Conservation (phyloP, 2,888 invertebrate species). For the Sepiola atlantica region DNA sequence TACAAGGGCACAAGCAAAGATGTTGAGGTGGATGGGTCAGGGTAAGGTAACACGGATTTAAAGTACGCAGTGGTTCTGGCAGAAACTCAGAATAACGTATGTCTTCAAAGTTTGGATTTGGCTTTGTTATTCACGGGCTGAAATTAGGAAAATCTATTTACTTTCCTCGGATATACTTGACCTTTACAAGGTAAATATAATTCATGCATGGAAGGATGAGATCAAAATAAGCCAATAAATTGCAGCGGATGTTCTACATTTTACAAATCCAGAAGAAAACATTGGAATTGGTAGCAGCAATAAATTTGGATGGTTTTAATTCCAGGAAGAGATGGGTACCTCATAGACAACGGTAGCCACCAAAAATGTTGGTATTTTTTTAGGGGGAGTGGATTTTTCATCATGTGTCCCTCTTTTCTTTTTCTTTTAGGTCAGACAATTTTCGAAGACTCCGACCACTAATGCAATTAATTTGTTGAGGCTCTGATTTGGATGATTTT, state of each 20-base stretch:
- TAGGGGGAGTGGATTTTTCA: too few species aligned
- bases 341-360: too few species aligned
- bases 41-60: background rate
- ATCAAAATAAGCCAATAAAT: background rate
- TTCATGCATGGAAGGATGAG: background rate
- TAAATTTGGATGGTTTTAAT: too few species aligned
- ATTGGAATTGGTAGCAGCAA: too few species aligned
- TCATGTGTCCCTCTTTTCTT: too few species aligned
- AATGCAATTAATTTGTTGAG: too few species aligned
- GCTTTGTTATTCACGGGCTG: background rate
- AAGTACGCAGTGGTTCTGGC: background rate
- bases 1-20: background rate
- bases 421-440: too few species aligned
- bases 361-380: too few species aligned
- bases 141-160: background rate
- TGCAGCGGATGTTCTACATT: background rate
- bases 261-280: background rate
- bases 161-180: background rate
- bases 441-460: too few species aligned
- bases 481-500: too few species aligned
- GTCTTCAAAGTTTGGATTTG: background rate
- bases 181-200: background rate
- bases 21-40: background rate
- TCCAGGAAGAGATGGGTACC: too few species aligned
- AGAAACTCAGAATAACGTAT: background rate